Evolutionary conservation across 2,113 vertebrate species (phyloP), one percentile per base, ranked within the genome.

Genomic region (Mesembrinibis cayennensis): DNA sequence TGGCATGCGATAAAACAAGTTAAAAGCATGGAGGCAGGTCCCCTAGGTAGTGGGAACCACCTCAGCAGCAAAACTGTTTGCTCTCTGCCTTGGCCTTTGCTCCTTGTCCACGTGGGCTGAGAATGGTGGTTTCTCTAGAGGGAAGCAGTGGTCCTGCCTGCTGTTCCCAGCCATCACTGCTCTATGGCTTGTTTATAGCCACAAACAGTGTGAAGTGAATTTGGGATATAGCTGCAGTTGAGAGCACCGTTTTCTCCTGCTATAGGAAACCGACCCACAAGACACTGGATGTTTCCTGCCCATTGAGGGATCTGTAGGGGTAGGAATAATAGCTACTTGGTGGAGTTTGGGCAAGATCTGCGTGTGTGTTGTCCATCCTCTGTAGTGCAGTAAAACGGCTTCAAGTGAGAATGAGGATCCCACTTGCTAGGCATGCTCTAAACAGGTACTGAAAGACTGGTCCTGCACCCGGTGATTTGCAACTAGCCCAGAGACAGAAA

Each of bases 91-190:
- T 77, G 53, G 29, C 34, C 34, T 87, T 84, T 69, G 69, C 40
- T 89, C 7, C n/a, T 50, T 1, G 1, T 30, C 29, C 32, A 14
- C 0, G 0, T 86, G 45, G 29, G 52, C 25, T 13, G 32, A 67
- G 26, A 22, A 25, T 12, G 20, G 30, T 44, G 42, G 13, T 58
- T 16, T 58, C 44, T 63, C 34, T 9, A 59, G 21, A 22, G 21
- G 56, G 34, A n/a, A n/a, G 34, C 34, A 59, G 56, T n/a, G 34
- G 56, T 26, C 53, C 53, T 40, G 47, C 34, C 38, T 58, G 63
- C 56, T 36, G 27, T 65, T 56, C 27, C 50, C 49, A 58, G 2
- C 32, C 34, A 34, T 36, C 27, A 16, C 58, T 52, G 66, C 47
- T 61, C 76, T 42, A 2, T 36, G 30, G 32, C 42, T 45, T 58